Evolutionary conservation across 2,797 vertebrate species (phyloP).

Genomic region (Sebastiscus tertius): DNA sequence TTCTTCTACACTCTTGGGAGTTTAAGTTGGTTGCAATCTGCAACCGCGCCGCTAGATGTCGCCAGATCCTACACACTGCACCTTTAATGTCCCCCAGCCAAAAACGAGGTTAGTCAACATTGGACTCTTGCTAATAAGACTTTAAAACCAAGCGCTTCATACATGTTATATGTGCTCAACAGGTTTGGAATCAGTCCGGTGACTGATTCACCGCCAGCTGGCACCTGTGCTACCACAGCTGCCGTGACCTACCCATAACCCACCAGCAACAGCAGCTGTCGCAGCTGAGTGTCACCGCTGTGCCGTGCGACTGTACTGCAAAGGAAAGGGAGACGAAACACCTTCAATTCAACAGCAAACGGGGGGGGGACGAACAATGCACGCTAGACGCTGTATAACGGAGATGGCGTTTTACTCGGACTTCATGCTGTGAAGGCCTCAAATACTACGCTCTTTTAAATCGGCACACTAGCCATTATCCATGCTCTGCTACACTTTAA

Average conservation of each 20-base stretch:
- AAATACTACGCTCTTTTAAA: constrained; percentile 40
- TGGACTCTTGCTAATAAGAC: background rate
- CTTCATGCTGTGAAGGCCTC: constrained; percentile 44
- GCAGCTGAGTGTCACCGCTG: constrained; percentile 56
- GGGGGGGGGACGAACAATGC: background rate
- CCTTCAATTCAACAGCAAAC: constrained; percentile 10
- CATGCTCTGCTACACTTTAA: constrained; percentile 68
- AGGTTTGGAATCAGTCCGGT: constrained; percentile 56
- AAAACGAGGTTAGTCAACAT: background rate
- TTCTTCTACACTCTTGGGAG: too few relatives aligned
- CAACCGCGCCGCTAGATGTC: too few relatives aligned
- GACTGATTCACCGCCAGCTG: constrained; percentile 60
- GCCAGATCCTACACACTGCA: too few relatives aligned
- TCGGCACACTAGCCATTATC: constrained; percentile 60
- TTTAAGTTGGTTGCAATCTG: too few relatives aligned
- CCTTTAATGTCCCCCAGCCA: background rate
- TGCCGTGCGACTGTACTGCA: constrained; percentile 21
- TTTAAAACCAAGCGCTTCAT: constrained; percentile 1
- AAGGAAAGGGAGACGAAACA: constrained; percentile 20
- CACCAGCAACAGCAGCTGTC: constrained; percentile 69
- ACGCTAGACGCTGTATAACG: background rate
- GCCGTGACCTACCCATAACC: constrained; percentile 70
- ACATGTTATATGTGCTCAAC: constrained; percentile 19
- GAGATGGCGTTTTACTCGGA: constrained; percentile 28
- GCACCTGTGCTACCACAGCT: constrained; percentile 62